Percentiles rank a stretch among this genome's conserved stretches.
Evolutionary conservation across 2,888 invertebrate species (phyloP).

Genomic region (Monoplex corrugatus): DNA sequence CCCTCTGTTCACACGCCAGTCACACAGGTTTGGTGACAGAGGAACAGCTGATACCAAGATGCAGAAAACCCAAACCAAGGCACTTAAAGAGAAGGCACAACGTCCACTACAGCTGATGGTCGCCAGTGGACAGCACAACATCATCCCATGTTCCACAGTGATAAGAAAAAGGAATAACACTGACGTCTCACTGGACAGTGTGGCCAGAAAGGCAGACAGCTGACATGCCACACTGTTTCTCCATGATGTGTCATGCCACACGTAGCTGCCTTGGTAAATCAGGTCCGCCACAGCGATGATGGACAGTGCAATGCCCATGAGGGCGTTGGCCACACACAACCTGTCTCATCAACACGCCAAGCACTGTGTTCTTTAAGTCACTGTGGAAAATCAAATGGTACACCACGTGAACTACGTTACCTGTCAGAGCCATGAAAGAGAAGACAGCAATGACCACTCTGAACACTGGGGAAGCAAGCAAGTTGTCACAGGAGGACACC

Average conservation of each 20-base stretch:
- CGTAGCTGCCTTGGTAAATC: slow-evolving; percentile 61
- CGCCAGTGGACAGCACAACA: slow-evolving; percentile 84
- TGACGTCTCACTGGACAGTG: slow-evolving; percentile 85
- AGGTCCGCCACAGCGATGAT: slow-evolving; percentile 62
- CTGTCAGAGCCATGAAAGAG: background rate
- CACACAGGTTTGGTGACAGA: slow-evolving; percentile 59
- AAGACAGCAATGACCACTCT: background rate
- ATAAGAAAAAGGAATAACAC: slow-evolving; percentile 85
- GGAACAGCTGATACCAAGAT: slow-evolving; percentile 73
- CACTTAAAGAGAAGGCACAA: background rate
- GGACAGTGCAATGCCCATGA: slow-evolving; percentile 64
- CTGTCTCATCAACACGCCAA: slow-evolving; percentile 54
- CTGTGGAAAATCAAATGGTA: slow-evolving; percentile 60
- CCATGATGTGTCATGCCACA: slow-evolving; percentile 64
- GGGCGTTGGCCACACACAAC: slow-evolving; percentile 57
- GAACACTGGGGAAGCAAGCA: background rate
- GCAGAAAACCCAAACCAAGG: slow-evolving; percentile 48
- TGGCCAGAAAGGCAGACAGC: slow-evolving; percentile 61
- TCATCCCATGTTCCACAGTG: slow-evolving; percentile 85
- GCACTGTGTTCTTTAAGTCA: slow-evolving; percentile 54
- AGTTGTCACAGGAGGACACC: background rate
- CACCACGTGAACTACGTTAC: background rate
- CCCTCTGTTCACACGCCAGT: slow-evolving; percentile 14
- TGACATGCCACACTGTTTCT: slow-evolving; percentile 59
- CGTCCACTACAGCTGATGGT: background rate